Conservation (phyloP, 2,797 vertebrate species). For the Typhlichthys eigenmanni region DNA sequence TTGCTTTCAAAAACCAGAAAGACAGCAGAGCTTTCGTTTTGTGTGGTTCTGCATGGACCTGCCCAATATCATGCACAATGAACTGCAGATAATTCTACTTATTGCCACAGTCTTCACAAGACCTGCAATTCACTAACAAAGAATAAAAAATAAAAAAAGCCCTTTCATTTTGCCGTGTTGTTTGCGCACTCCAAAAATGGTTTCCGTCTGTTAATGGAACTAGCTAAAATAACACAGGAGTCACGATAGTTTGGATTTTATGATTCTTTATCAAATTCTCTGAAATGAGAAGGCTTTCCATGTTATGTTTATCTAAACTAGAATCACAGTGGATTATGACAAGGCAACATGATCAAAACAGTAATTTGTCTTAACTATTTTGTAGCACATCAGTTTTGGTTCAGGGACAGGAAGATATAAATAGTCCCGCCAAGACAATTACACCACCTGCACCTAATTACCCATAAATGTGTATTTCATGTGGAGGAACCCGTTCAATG, state of each 20-base stretch:
- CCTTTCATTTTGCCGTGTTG: constrained; percentile 32
- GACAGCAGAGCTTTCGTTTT: constrained; percentile 25
- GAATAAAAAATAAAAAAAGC: constrained; percentile 15
- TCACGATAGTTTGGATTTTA: constrained; percentile 23
- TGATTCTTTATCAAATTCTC: constrained; percentile 6
- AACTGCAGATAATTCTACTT: constrained; percentile 43
- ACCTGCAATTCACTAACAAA: constrained; percentile 30
- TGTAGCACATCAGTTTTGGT: no score
- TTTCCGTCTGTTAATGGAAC: constrained; percentile 52
- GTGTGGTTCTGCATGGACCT: constrained; percentile 49
- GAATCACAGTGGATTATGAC: not conserved
- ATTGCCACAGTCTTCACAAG: constrained; percentile 37
- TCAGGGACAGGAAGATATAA: no score
- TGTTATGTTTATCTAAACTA: not conserved
- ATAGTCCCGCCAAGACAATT: no score
- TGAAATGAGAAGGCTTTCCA: not conserved
- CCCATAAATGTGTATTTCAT: no score
- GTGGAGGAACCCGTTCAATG: no score
- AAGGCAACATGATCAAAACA: not conserved
- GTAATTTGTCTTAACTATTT: not conserved
- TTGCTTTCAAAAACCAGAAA: constrained; percentile 2
- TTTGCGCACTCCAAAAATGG: constrained; percentile 35
- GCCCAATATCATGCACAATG: constrained; percentile 61
- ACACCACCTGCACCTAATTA: no score
- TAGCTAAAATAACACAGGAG: constrained; percentile 25